Percentiles rank a stretch among this genome's conserved stretches.
Conservation (phyloP, 2,113 vertebrate genomes). For the cattle (Bos taurus) region DNA sequence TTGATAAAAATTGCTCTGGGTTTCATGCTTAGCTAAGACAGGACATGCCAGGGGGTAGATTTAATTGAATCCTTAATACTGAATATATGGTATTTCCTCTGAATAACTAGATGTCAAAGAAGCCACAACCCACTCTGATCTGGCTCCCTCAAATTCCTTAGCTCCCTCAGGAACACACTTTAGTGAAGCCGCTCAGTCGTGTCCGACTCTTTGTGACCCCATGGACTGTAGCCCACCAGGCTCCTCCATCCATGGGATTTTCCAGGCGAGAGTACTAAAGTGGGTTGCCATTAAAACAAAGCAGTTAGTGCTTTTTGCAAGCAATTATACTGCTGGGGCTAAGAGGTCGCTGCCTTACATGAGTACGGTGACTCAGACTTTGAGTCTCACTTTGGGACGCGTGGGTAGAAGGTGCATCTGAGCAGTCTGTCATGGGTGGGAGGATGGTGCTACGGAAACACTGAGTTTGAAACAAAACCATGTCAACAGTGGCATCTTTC, state of each 20-base stretch:
- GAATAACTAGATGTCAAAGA: too few relatives aligned
- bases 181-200: background rate
- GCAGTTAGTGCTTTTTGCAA: background rate
- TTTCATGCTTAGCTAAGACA: background rate
- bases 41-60: background rate
- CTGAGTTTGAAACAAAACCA: background rate
- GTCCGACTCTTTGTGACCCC: background rate
- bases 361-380: background rate
- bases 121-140: background rate
- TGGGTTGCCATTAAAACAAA: background rate
- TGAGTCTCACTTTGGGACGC: background rate
- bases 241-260: background rate
- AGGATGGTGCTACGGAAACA: background rate
- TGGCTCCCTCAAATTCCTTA: background rate
- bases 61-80: background rate
- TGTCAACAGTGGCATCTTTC: background rate
- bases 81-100: background rate
- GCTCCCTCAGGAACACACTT: background rate
- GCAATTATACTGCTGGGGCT: background rate
- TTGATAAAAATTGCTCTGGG: background rate
- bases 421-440: background rate
- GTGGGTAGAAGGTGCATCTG: background rate
- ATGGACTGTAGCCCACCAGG: background rate
- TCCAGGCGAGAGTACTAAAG: background rate
- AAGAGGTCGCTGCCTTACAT: rapidly evolving